phyloP scores from a whole-genome alignment of 2,113 vertebrate genomes.

The Amazona vittata region DNA sequence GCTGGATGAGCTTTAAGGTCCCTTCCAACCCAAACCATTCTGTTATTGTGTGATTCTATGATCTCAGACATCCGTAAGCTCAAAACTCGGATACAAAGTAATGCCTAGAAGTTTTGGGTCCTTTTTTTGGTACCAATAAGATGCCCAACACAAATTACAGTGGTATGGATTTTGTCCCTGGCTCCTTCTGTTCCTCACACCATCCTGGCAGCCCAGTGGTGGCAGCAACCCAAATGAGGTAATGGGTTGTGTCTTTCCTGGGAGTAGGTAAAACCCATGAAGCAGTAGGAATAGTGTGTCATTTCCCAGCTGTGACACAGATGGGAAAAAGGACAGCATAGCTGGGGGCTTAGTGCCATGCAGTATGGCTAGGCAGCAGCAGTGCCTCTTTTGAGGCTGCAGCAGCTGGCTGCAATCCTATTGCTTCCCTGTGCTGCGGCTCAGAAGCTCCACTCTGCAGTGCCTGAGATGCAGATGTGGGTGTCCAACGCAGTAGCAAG shows the following conservation, averaged over 20 bases:
- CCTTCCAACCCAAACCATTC: not conserved
- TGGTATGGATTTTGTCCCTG: not conserved
- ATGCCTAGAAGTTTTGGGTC: not conserved
- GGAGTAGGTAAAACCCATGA: not conserved
- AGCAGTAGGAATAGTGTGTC: not conserved
- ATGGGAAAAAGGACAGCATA: not conserved
- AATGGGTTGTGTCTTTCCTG: not conserved
- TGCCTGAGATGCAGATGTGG: rapidly evolving
- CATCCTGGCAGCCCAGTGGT: not conserved
- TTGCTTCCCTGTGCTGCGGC: not conserved
- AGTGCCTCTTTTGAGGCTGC: not conserved
- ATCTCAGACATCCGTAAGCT: not conserved
- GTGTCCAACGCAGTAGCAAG: not conserved
- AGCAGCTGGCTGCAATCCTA: not conserved
- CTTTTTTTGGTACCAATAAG: not conserved
- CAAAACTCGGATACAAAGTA: not conserved
- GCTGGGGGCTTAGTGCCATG: not conserved
- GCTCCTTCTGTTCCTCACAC: not conserved
- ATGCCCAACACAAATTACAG: not conserved
- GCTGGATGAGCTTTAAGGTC: not conserved
- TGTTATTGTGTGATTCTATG: not conserved
- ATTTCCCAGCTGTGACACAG: not conserved
- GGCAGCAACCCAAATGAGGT: not conserved
- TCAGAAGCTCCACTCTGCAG: not conserved
- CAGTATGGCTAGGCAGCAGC: not conserved